Evolutionary conservation across 2,113 vertebrate species (phyloP).

Genomic region (Columbina picui): DNA sequence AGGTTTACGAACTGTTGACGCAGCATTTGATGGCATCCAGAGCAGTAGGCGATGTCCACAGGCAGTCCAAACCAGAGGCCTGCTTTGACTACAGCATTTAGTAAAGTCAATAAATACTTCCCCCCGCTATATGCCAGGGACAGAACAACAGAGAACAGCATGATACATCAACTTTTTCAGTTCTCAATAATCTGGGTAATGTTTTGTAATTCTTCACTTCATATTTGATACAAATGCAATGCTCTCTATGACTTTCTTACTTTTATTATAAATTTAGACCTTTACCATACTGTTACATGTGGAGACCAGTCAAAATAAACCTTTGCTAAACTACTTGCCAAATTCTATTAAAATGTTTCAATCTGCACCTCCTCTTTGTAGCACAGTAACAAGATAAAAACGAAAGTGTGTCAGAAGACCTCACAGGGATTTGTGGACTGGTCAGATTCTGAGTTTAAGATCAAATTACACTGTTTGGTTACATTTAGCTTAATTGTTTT

Average conservation of each 20-base stretch:
- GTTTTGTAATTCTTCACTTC: not conserved
- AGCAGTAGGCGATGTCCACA: not conserved
- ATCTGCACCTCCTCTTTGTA: not conserved
- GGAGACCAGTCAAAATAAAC: not conserved
- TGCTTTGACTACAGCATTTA: not conserved
- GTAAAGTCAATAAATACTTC: not conserved
- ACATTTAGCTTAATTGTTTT: not conserved
- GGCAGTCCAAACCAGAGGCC: not conserved
- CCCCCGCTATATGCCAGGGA: not conserved
- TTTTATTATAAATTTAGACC: not conserved
- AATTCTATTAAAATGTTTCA: not conserved
- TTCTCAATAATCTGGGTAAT: not conserved
- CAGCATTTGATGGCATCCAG: not conserved
- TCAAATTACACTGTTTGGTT: not conserved
- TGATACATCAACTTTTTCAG: not conserved
- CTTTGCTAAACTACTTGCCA: not conserved
- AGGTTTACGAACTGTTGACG: not conserved
- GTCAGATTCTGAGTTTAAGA: not conserved
- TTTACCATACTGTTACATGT: not conserved
- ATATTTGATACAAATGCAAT: not conserved
- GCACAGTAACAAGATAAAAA: not conserved
- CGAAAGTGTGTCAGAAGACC: not conserved
- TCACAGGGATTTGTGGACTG: not conserved
- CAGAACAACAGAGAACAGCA: not conserved
- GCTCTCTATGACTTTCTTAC: not conserved